phyloP scores from a whole-genome alignment of 92 coral and sea anemone species.

The Paragorgia papillata region DNA sequence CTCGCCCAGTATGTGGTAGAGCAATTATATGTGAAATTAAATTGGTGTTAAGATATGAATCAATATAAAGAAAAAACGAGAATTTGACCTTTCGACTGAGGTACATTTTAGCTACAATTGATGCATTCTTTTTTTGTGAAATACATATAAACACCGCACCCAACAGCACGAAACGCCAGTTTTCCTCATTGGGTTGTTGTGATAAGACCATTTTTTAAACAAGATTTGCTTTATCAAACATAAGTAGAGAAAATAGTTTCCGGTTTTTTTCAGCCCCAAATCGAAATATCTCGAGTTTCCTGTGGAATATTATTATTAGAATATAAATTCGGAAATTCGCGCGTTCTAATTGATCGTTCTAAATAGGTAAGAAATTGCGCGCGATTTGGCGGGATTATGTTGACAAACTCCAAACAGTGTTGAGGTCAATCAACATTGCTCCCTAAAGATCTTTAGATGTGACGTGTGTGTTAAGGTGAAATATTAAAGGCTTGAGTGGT shows the following conservation, averaged over 20 bases:
- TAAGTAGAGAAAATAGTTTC: not conserved
- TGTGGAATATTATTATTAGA: too few species aligned
- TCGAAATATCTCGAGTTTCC: too few species aligned
- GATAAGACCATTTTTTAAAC: not conserved
- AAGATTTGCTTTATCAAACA: not conserved
- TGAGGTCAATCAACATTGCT: too few species aligned
- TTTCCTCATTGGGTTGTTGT: not conserved
- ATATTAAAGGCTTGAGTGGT: not conserved
- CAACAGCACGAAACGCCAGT: too few species aligned
- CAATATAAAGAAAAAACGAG: not conserved
- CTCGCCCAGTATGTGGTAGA: conserved; percentile 7
- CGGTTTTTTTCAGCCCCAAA: not conserved
- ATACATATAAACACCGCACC: too few species aligned
- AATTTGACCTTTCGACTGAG: not conserved
- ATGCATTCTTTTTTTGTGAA: not conserved
- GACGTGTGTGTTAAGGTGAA: too few species aligned
- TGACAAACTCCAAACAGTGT: too few species aligned
- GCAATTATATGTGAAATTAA: conserved; percentile 4
- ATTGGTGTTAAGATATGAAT: conserved; percentile 28
- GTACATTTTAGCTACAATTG: not conserved
- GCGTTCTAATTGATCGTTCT: too few species aligned
- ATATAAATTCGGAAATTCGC: too few species aligned
- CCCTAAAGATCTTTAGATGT: too few species aligned
- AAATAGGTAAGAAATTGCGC: not conserved
- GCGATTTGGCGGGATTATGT: not conserved